Evolutionary conservation across 1,140 invertebrate species (phyloP).

Genomic region (Listronotus oregonensis): DNA sequence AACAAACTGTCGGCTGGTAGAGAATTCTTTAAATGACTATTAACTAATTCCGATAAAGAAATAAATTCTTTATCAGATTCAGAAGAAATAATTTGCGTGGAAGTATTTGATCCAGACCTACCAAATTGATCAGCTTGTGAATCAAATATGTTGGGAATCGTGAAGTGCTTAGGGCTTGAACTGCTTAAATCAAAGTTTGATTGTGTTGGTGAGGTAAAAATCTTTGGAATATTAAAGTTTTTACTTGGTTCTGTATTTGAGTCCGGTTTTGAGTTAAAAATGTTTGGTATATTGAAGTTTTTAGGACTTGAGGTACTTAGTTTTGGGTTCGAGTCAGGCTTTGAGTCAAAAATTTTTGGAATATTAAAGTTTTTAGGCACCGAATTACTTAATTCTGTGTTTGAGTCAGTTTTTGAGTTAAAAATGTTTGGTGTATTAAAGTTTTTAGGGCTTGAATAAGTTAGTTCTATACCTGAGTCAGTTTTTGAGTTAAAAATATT

Average conservation of each 20-base stretch:
- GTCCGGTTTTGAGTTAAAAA: slow-evolving; percentile 9
- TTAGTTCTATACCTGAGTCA: background rate
- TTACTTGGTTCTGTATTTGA: background rate
- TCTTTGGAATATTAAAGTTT: slow-evolving; percentile 19
- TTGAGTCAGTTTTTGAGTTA: slow-evolving; percentile 5
- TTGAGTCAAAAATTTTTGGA: slow-evolving; percentile 17
- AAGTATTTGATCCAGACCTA: too few relatives aligned
- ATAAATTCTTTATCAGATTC: slow-evolving; percentile 14
- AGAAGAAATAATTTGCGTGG: too few relatives aligned
- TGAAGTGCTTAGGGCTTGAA: background rate
- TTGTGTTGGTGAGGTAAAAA: slow-evolving; percentile 5
- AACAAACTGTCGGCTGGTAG: background rate
- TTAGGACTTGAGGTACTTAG: slow-evolving; percentile 1
- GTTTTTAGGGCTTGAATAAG: background rate
- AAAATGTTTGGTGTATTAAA: slow-evolving; percentile 18
- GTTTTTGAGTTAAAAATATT: slow-evolving; percentile 13
- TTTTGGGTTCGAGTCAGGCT: background rate
- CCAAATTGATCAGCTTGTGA: too few relatives aligned
- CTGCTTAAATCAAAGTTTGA: too few relatives aligned
- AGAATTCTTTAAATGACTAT: slow-evolving; percentile 42
- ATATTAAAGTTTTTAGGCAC: slow-evolving; percentile 7
- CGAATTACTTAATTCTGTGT: background rate
- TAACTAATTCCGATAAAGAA: slow-evolving; percentile 39
- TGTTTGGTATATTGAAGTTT: slow-evolving; percentile 16
- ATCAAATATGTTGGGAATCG: slow-evolving; percentile 11